phyloP scores from a whole-genome alignment of 2,797 vertebrate species.

The Melanotaenia maccullochi region DNA sequence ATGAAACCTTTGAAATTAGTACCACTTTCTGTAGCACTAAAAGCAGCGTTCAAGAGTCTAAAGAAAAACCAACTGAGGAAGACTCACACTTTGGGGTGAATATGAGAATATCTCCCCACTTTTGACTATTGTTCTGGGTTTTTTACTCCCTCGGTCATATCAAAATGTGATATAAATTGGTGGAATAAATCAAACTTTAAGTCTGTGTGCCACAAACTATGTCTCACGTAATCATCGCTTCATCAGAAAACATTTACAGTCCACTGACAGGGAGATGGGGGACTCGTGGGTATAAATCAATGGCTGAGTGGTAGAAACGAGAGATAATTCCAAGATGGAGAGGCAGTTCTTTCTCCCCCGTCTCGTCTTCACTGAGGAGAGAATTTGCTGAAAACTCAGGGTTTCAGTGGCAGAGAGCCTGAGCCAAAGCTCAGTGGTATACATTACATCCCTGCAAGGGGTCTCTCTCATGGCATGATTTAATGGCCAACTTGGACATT shows the following conservation, averaged over 20 bases:
- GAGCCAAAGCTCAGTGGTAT: constrained; percentile 66
- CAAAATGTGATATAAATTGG: not conserved
- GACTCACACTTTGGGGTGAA: not conserved
- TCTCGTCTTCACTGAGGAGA: constrained; percentile 25
- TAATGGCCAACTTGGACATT: constrained; percentile 69
- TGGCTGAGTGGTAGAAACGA: constrained; percentile 8
- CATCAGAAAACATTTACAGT: constrained; percentile 34
- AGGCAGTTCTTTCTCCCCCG: not conserved
- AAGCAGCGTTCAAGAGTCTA: too few species aligned
- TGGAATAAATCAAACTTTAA: constrained; percentile 14
- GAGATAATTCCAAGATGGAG: not conserved
- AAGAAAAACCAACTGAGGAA: not conserved
- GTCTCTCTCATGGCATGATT: constrained; percentile 57
- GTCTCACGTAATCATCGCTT: constrained; percentile 7
- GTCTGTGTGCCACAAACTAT: not conserved
- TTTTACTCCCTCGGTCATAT: not conserved
- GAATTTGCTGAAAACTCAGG: constrained; percentile 30
- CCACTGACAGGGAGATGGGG: constrained; percentile 5
- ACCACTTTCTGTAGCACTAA: not conserved
- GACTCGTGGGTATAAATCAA: not conserved
- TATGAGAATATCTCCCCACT: not conserved
- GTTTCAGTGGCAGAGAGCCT: constrained; percentile 20
- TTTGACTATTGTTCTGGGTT: not conserved
- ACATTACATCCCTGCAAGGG: constrained; percentile 69
- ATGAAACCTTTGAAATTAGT: not conserved